Percentiles rank a stretch among this genome's conserved stretches.
Conservation (phyloP, 2,888 invertebrate genomes). For the Idaea aversata region DNA sequence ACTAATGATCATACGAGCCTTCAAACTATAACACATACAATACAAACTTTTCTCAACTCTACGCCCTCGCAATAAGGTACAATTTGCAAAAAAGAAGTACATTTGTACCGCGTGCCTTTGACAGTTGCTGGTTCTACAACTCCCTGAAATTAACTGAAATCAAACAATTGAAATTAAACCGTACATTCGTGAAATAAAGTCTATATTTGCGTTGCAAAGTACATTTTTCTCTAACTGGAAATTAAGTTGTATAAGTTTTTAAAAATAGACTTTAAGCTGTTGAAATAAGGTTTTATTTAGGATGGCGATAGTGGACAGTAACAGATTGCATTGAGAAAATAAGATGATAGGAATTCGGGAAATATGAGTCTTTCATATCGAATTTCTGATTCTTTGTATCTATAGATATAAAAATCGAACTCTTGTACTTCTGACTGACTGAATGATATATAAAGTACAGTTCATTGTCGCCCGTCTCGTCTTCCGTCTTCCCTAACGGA, state of each 20-base stretch:
- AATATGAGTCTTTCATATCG: conserved; percentile 14
- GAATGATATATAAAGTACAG: too few relatives aligned
- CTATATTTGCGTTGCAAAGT: not conserved
- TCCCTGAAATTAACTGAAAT: conserved; percentile 23
- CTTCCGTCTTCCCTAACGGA: too few relatives aligned
- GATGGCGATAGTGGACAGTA: conserved; percentile 3
- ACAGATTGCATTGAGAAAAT: conserved; percentile 39
- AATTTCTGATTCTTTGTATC: not conserved
- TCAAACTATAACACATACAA: conserved; percentile 27
- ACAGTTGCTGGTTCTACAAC: conserved; percentile 44
- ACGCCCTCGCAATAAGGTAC: conserved; percentile 13
- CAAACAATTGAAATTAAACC: conserved; percentile 15
- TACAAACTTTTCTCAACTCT: conserved; percentile 15
- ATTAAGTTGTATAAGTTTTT: not conserved
- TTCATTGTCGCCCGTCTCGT: too few relatives aligned
- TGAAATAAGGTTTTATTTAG: conserved; percentile 26
- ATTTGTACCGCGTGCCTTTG: conserved; percentile 40
- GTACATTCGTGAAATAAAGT: conserved; percentile 6
- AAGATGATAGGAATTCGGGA: conserved; percentile 42
- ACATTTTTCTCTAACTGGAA: conserved; percentile 5
- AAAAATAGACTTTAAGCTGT: conserved; percentile 10
- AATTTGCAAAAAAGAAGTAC: conserved; percentile 24
- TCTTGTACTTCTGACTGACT: too few relatives aligned
- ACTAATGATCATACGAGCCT: conserved; percentile 51
- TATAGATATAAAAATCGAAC: not conserved